Evolutionary conservation across 2,797 vertebrate species (phyloP).

Genomic region (Sebastes matsubarae): DNA sequence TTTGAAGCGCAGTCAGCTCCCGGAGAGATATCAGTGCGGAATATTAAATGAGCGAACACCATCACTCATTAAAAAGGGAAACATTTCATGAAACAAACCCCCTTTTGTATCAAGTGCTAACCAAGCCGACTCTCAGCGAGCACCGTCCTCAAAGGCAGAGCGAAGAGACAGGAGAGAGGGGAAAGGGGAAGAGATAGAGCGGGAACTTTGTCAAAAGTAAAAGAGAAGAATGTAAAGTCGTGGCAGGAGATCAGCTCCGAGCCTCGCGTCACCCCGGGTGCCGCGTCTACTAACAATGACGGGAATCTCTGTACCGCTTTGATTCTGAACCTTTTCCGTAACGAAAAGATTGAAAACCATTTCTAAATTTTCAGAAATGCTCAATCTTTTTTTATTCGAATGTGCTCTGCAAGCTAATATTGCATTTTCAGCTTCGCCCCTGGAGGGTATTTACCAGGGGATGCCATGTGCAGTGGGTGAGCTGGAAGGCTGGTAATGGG

Average conservation of each 20-base stretch:
- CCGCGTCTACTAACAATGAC: conserved; percentile 8
- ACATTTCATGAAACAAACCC: conserved; percentile 78
- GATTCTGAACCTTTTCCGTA: conserved; percentile 9
- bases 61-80: conserved; percentile 82
- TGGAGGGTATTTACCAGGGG: conserved; percentile 36
- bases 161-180: conserved; percentile 21
- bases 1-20: conserved; percentile 76
- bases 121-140: conserved; percentile 40
- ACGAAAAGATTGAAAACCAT: not conserved
- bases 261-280: conserved; percentile 1
- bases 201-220: conserved; percentile 26
- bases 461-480: conserved; percentile 30
- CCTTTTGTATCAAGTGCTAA: conserved; percentile 70
- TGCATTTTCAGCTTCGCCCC: conserved; percentile 37
- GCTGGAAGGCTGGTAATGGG: conserved; percentile 29
- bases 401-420: conserved; percentile 38
- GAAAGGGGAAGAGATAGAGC: not conserved
- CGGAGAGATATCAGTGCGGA: conserved; percentile 70
- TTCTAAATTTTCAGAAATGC: conserved; percentile 17
- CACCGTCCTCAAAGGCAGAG: conserved; percentile 54
- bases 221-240: conserved; percentile 41
- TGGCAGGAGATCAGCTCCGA: conserved; percentile 42
- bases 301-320: conserved; percentile 17
- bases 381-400: conserved; percentile 38
- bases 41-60: conserved; percentile 81